These are phyloP conservation scores for Sitta carolinensis DNA, from an alignment of 2,797 vertebrate species.

Conservation along the genomic window DNA sequence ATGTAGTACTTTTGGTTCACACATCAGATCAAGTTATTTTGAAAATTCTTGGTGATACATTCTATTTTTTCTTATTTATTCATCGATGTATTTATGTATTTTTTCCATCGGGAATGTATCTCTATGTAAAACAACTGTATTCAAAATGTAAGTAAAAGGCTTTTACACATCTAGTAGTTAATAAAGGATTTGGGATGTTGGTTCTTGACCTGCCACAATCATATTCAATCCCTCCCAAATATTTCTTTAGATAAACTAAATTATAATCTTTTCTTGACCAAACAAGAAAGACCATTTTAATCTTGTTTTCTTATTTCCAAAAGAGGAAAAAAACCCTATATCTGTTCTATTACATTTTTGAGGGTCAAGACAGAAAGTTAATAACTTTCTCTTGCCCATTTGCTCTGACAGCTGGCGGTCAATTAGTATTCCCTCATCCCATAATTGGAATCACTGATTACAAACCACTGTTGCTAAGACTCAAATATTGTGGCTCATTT, in stretches of 20 bases:
- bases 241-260: not conserved
- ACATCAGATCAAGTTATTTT: not conserved
- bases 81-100: not conserved
- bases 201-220: not conserved
- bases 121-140: not conserved
- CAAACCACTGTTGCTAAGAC: conserved; percentile 40
- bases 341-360: conserved; percentile 8
- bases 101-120: not conserved
- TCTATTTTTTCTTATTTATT: not conserved
- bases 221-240: not conserved
- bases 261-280: not conserved
- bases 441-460: conserved; percentile 51
- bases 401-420: conserved; percentile 57
- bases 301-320: not conserved
- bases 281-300: not conserved
- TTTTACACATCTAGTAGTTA: not conserved
- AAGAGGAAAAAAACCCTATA: not conserved
- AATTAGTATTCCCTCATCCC: conserved; percentile 52
- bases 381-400: conserved; percentile 53
- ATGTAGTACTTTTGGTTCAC: not conserved
- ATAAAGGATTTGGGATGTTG: not conserved
- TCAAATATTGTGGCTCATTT: conserved; percentile 50
- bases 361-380: conserved; percentile 48
- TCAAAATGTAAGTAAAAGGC: not conserved
- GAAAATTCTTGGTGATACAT: not conserved